A percentile compares a stretch with the other conserved stretches of the same genome.
Conservation (phyloP, 2,113 vertebrate genomes). For the Phainopepla nitens region DNA sequence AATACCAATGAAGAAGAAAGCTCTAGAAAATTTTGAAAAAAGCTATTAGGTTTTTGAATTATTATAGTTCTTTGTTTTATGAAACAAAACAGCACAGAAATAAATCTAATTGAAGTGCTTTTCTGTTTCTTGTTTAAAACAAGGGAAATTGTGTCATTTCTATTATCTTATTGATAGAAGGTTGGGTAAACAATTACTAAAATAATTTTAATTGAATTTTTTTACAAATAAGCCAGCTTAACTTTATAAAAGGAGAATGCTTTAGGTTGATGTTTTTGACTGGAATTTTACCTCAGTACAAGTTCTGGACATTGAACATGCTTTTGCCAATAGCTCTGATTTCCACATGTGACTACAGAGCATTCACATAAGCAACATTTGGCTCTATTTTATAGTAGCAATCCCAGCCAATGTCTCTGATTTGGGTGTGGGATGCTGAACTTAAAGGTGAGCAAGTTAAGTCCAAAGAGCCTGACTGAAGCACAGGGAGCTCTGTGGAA, state of each 20-base stretch:
- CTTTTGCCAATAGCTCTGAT: not conserved
- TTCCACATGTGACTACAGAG: not conserved
- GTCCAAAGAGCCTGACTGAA: not conserved
- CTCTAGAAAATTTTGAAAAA: not conserved
- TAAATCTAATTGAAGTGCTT: not conserved
- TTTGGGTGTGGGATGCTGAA: not conserved
- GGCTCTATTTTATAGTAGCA: not conserved
- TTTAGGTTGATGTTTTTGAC: not conserved
- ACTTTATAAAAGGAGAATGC: not conserved
- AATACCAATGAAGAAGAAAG: not conserved
- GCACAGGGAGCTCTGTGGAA: fast-evolving
- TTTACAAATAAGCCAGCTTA: not conserved
- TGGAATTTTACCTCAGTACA: not conserved
- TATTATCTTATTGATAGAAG: not conserved
- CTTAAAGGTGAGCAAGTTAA: not conserved
- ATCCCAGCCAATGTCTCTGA: not conserved
- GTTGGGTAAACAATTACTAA: not conserved
- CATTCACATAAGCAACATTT: not conserved
- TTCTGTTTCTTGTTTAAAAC: not conserved
- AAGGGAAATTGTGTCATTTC: not conserved
- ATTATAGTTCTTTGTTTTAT: not conserved
- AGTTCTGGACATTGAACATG: not conserved
- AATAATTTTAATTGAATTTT: not conserved
- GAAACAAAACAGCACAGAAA: not conserved
- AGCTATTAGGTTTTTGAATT: not conserved